Percentiles rank a stretch among this genome's conserved stretches.
These are phyloP conservation scores for Ceraclea dissimilis DNA, from an alignment of 2,888 invertebrate species.

Conservation along the genomic window DNA sequence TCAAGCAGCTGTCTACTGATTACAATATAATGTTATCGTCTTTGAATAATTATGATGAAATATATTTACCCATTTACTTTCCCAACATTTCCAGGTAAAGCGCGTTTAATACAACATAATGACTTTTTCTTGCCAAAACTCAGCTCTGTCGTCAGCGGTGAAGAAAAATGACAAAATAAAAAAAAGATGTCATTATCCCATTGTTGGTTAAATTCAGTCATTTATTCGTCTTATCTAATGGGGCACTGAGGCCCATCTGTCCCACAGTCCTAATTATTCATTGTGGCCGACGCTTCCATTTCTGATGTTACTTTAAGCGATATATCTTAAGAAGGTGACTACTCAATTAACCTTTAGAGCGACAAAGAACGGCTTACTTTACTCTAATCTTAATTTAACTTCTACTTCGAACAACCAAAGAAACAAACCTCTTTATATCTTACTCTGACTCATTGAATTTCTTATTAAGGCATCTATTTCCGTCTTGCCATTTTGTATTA, in stretches of 20 bases:
- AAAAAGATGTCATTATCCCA: background rate
- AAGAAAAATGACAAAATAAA: background rate
- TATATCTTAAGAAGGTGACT: background rate
- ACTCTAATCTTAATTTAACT: background rate
- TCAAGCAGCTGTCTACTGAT: too few relatives aligned
- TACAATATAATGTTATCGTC: too few relatives aligned
- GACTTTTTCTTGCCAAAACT: background rate
- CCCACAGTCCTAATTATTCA: conserved; percentile 18
- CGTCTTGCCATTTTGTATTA: too few relatives aligned
- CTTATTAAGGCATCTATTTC: too few relatives aligned
- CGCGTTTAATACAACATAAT: too few relatives aligned
- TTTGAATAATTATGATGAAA: too few relatives aligned
- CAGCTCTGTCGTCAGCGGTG: background rate
- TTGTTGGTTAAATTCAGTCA: conserved; percentile 1
- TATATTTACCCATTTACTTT: too few relatives aligned
- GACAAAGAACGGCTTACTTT: background rate
- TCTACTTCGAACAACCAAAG: too few relatives aligned
- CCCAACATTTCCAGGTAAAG: too few relatives aligned
- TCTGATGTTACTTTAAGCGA: background rate
- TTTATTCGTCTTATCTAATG: conserved; percentile 1
- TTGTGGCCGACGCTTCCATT: conserved; percentile 17
- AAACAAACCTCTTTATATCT: too few relatives aligned
- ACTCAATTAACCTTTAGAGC: background rate
- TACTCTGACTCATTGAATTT: too few relatives aligned
- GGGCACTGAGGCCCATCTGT: conserved; percentile 5